Base-by-base conservation (phyloP, 2,113 vertebrate genomes). In the Gymnocephalus cernua region DNA sequence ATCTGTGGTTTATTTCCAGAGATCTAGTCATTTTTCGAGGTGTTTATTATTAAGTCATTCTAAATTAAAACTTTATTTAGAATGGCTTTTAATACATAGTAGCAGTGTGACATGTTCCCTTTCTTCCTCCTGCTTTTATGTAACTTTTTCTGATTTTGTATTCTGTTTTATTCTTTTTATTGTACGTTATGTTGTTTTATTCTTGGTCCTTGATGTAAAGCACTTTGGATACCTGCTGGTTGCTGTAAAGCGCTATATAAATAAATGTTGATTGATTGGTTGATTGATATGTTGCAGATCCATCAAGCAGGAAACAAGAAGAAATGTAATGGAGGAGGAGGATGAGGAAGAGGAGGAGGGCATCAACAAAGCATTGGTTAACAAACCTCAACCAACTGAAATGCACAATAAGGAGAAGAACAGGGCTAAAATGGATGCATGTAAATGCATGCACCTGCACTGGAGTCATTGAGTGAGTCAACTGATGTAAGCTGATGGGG, bases 391-490 rank as follows among this genome's bases (percentile, higher is more conserved):
- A 68, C 54, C 57, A 82, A 56, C 38, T 68, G 13, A 83, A 74
- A 65, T 51, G 19, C 65, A 85, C 38, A 54, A 59, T 23, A 58
- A 77, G 44, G 41, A 84, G 50, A 51, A 23, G 41, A 27, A 41
- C 21, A 27, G 45, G 57, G 21, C 56, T 32, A 13, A 72, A 78
- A 78, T 47, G 6, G 84, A 70, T 57, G 72, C 45, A 77, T 64
- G 25, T 74, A 53, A 86, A 86, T 45, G 62, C 89, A 88, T 88
- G 86, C 91, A 85, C 74, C 79, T 88, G 83, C 63, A 75, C 68
- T 35, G 27, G 77, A 82, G 83, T 82, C 73, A 87, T 23, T 79
- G 79, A 82, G 53, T 35, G 69, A 82, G 64, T 77, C 69, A 79
- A 41, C 76, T 77, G 35, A 62, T 48, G 32, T 61, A 41, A 78